Percentiles rank a stretch among this genome's conserved stretches.
Evolutionary conservation across 2,113 vertebrate genomes (phyloP).

Genomic region (Leucosticte australis): DNA sequence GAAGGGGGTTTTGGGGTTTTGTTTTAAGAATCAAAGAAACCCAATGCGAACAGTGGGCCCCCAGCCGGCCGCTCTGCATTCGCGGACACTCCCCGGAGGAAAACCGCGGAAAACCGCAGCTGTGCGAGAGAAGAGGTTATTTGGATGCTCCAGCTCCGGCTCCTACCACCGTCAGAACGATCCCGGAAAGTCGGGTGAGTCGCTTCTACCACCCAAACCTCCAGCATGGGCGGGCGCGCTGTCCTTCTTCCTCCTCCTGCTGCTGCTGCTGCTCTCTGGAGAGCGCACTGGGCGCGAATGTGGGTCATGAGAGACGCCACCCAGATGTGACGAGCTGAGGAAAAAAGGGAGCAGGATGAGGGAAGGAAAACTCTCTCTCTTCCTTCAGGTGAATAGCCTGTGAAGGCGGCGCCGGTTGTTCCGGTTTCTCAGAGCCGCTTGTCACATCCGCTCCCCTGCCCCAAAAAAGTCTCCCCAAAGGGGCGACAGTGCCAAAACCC

Average conservation of each 20-base stretch:
- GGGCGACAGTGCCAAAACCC: no score
- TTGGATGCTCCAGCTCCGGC: neutral
- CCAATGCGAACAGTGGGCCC: accelerated
- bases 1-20: neutral
- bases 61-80: accelerated
- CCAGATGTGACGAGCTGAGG: neutral
- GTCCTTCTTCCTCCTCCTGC: neutral
- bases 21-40: neutral
- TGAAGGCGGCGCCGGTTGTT: neutral
- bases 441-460: neutral
- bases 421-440: neutral
- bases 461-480: neutral
- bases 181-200: neutral
- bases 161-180: neutral
- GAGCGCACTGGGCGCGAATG: neutral
- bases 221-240: neutral
- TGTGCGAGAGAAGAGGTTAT: neutral
- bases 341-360: neutral
- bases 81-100: neutral
- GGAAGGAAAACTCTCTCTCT: neutral
- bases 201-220: neutral
- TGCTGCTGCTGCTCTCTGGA: neutral
- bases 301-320: neutral
- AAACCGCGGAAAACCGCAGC: neutral
- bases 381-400: neutral